Base-by-base conservation (phyloP, 2,797 vertebrate genomes). In the Lutjanus argentimaculatus region DNA sequence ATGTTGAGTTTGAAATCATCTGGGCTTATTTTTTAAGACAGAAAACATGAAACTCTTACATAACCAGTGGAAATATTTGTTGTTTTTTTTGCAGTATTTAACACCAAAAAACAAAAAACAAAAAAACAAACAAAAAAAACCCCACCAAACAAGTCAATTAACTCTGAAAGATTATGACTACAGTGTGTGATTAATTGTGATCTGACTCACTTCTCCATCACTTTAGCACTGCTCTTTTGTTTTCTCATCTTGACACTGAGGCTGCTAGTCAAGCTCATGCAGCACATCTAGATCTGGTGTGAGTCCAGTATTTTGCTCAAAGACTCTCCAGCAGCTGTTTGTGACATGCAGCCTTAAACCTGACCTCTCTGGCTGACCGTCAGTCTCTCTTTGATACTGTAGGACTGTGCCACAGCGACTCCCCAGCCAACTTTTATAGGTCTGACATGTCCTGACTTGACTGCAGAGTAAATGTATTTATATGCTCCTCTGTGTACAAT, bases 401-500 rank as follows among this genome's bases (percentile, higher is more conserved):
- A n/a, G 17, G 10, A 9, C 15, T 13, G 1, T 6, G 8, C 40
- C 43, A 8, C 42, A 19, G 19, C 22, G 15, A 19, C n/a, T 19
- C 36, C 21, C 40, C 3, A 13, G 16, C n/a, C 77, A 21, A 75
- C 30, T 84, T 84, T 71, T 61, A 66, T 21, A 48, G 48, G 19
- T 51, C 66, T 49, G 30, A 21, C 4, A 8, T 76, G 48, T 61
- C 62, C 56, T 21, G 51, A 65, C 57, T 19, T 42, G 68, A 36
- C 72, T 43, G 46, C 15, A 36, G 25, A 71, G 42, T 58, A 42
- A 43, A 42, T 56, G 22, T 62, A 43, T 67, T 75, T 53, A 58
- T 16, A 45, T 22, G 72, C n/a, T 30, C 46, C 25, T 72, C 63
- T 68, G 43, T 40, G 63, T 75, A 2, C 79, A 85, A 79, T 77